Percentiles rank a stretch among this genome's conserved stretches.
Evolutionary conservation across 2,113 vertebrate genomes (phyloP).

Genomic region (Odontophorus gujanensis): DNA sequence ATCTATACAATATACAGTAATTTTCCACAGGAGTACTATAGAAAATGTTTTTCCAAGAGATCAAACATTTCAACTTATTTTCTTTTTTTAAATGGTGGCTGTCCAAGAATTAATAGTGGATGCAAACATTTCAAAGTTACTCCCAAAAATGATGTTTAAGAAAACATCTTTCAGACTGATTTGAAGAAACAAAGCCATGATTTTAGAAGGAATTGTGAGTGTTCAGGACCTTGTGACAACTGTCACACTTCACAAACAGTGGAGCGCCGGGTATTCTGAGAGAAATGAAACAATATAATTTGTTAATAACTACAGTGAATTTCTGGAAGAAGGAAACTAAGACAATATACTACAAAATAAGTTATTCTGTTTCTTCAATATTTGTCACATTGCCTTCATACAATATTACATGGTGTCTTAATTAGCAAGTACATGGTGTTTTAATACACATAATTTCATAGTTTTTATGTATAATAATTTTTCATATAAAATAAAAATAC

Average conservation of each 20-base stretch:
- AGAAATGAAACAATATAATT: background rate
- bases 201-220: background rate
- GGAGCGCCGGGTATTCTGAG: background rate
- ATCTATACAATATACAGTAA: background rate
- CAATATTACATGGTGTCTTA: background rate
- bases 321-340: background rate
- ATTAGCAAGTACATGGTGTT: background rate
- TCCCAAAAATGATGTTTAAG: background rate
- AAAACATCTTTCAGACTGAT: background rate
- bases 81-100: rapidly evolving
- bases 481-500: background rate
- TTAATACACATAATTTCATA: background rate
- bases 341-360: background rate
- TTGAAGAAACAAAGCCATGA: background rate
- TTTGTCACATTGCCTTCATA: background rate
- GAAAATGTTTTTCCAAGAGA: background rate
- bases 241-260: background rate
- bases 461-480: background rate
- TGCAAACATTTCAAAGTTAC: background rate
- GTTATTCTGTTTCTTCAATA: background rate
- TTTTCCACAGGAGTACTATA: background rate
- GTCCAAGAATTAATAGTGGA: background rate
- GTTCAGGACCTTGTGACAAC: rapidly evolving
- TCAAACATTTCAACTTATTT: background rate
- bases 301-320: background rate